phyloP scores from a whole-genome alignment of 1,140 invertebrate species.

The Aplysia californica region DNA sequence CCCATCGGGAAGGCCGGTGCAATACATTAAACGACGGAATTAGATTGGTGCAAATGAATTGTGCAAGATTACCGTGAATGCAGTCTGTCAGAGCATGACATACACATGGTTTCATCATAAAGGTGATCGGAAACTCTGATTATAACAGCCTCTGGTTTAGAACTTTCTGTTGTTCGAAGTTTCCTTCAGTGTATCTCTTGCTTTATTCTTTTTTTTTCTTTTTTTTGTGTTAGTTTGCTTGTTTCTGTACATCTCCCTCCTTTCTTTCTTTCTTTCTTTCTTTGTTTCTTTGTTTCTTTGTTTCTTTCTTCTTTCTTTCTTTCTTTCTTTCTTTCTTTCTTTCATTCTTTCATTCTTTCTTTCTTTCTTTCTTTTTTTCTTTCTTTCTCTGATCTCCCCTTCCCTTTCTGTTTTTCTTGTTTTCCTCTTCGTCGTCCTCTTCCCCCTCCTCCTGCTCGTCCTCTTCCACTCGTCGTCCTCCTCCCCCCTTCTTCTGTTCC shows the following conservation, averaged over 20 bases:
- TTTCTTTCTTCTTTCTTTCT: not conserved
- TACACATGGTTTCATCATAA: no score
- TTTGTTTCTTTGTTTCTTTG: not conserved
- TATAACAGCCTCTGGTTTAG: no score
- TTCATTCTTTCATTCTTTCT: not conserved
- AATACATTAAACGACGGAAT: no score
- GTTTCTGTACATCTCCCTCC: not conserved
- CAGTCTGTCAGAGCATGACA: no score
- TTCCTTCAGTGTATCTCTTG: not conserved
- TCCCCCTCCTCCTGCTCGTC: not conserved
- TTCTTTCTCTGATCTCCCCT: not conserved
- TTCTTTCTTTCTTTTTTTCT: not conserved
- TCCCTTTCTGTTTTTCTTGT: not conserved
- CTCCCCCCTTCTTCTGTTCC: not conserved
- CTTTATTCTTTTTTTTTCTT: not conserved
- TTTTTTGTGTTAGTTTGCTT: not conserved
- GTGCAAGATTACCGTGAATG: no score
- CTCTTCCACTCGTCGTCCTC: not conserved
- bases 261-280: not conserved
- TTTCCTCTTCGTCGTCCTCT: no score
- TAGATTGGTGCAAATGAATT: no score
- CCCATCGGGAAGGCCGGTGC: no score
- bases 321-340: not conserved
- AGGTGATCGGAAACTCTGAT: no score
- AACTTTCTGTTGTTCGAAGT: no score